Base-by-base conservation (phyloP, 2,888 invertebrate species). In the Celastrina argiolus region DNA sequence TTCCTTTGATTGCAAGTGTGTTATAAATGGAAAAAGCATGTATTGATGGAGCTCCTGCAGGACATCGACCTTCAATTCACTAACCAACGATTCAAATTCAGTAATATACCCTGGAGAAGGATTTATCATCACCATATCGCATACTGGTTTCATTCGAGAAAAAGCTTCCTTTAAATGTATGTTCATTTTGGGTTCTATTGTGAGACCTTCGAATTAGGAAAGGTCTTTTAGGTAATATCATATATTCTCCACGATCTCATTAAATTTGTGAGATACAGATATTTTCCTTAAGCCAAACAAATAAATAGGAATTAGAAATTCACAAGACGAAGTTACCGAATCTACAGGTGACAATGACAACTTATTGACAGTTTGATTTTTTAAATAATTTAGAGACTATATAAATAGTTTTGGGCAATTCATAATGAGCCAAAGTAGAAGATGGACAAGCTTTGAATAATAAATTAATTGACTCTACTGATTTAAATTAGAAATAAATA, bases 21-120 rank as follows among this genome's bases (percentile, higher is more conserved):
- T 83, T 58, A 87, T 82, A 34, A 93, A 80, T 0, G 93, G 93
- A 70, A 90, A 91, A 58, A 93, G 75, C 68, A 93, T 79, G 73
- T 92, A 92, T 69, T 92, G 91, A 45, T 91, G 90, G 28, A 93
- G 76, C 70, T 92, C 89, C 68, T 93, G 91, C 1, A 93, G 73
- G 2, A 85, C 80, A 63, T 85, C 83, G 28, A 77, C 76, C 56
- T 88, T 83, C 68, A 92, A 74, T 28, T 79, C 82, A n/a, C 76
- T 72, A 5, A 92, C 76, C 22, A 78, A 71, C 5, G 74, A 69
- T 2, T 75, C 75, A 69, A 92, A 85, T 34, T 81, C 75, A 8
- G 72, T 71, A 36, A 92, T 79, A 67, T 79, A 86, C 36, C 87
- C 82, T 31, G 79, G 73, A 28, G 84, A 82, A 1, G 93, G 93